Conservation (phyloP, 2,888 invertebrate genomes). For the Morpho helenor region DNA sequence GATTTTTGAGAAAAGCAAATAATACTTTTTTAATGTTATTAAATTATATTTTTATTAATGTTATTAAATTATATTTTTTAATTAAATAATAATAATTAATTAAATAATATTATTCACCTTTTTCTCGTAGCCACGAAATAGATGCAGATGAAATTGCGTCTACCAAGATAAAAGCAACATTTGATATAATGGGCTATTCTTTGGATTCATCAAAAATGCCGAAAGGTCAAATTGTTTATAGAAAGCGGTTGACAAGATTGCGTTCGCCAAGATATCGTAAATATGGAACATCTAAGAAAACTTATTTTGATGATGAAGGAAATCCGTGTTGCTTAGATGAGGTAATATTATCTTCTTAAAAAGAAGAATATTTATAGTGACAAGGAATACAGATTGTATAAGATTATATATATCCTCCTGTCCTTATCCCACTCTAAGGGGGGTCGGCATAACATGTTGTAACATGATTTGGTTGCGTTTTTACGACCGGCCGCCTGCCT, state of each 20-base stretch:
- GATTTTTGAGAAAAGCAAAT: too few relatives aligned
- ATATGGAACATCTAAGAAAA: constrained; percentile 69
- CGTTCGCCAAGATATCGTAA: constrained; percentile 64
- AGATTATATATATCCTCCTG: too few relatives aligned
- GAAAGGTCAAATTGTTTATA: constrained; percentile 81
- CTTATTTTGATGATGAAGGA: constrained; percentile 84
- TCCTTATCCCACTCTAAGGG: too few relatives aligned
- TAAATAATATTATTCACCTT: constrained; percentile 6
- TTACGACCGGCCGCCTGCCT: too few relatives aligned
- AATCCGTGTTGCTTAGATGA: constrained; percentile 62
- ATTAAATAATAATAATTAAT: too few relatives aligned
- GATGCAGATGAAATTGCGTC: constrained; percentile 66
- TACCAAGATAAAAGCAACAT: constrained; percentile 81
- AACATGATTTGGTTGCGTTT: too few relatives aligned
- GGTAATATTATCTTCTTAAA: constrained; percentile 33
- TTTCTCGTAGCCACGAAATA: constrained; percentile 73
- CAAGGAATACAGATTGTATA: too few relatives aligned
- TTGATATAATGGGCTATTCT: constrained; percentile 81
- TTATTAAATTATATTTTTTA: too few relatives aligned
- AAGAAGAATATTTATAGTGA: too few relatives aligned
- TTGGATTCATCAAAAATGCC: constrained; percentile 51
- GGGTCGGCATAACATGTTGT: too few relatives aligned
- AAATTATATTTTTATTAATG: too few relatives aligned
- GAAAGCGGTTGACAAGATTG: constrained; percentile 80
- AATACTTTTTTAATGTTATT: too few relatives aligned